Base-by-base conservation (phyloP, 2,113 vertebrate genomes). In the Phylloscopus trochilus region DNA sequence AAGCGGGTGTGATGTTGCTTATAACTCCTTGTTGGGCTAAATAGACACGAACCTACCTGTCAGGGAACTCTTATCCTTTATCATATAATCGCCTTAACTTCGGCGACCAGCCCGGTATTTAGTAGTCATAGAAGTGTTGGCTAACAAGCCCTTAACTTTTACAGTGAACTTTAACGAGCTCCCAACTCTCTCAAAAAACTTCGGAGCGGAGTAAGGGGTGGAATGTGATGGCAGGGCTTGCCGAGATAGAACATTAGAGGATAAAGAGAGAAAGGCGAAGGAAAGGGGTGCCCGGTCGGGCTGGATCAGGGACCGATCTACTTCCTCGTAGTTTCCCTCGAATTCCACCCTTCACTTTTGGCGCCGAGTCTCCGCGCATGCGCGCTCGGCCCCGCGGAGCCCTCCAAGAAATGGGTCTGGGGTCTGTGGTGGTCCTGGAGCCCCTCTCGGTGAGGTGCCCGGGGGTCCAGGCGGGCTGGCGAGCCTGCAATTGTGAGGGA, bases 241-340 rank as follows among this genome's bases (percentile, higher is more conserved):
- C 44, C 28, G 39, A 47, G n/a, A 6, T 0, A 3, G 11, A 52
- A 3, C 22, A 3, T 0, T 46, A 41, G 33, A 80, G 13, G 24
- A 17, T 26, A 5, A 30, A 15, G 53, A 28, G 3, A 30, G 53
- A 13, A 8, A 7, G 6, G 60, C 0, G 44, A 39, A 41, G 87
- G 28, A 1, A 2, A 46, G 47, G 27, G 63, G 10, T 26, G 60
- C 18, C 43, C 18, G 19, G 51, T 28, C 37, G 39, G 81, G n/a
- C 5, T 3, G 67, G 23, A 9, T 18, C 62, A 2, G 53, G 55
- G 35, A 13, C 22, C 26, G 35, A 41, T n/a, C 16, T 39, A 3
- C 21, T 60, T 47, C 78, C 87, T 11, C 0, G 15, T 2, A 0
- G 3, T 4, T 81, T 24, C 69, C 60, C 53, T 59, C 46, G 3